These are phyloP conservation scores for Microplitis mediator DNA, from an alignment of 1,140 invertebrate species.

Conservation along the genomic window DNA sequence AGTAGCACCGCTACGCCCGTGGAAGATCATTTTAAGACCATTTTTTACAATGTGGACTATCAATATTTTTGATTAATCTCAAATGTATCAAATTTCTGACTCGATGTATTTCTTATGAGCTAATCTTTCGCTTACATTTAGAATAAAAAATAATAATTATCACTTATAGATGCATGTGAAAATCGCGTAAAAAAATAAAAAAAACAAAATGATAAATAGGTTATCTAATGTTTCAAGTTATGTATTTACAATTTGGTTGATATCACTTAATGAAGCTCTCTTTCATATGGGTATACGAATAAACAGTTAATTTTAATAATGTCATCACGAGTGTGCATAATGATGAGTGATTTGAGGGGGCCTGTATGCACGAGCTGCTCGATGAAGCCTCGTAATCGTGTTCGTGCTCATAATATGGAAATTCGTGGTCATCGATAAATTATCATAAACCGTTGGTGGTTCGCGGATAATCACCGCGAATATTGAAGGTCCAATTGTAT, in stretches of 20 bases:
- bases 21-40: too few species aligned
- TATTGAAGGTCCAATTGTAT: background rate
- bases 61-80: too few species aligned
- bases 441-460: constrained; percentile 39
- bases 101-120: too few species aligned
- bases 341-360: constrained; percentile 43
- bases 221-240: background rate
- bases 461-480: constrained; percentile 4
- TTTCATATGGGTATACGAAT: constrained; percentile 21
- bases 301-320: constrained; percentile 49
- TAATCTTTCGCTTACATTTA: too few species aligned
- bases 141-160: background rate
- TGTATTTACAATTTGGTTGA: background rate
- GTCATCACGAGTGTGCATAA: constrained; percentile 36
- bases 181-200: background rate
- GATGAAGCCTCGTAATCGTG: constrained; percentile 26
- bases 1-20: too few species aligned
- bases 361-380: constrained; percentile 13
- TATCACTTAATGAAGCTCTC: constrained; percentile 6
- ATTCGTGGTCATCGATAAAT: constrained; percentile 45
- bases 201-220: background rate
- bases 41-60: too few species aligned
- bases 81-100: too few species aligned
- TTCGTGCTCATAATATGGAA: constrained; percentile 36
- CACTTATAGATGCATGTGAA: background rate